Conservation (phyloP, 2,113 vertebrate genomes). For the Sphyrna mokarran region DNA sequence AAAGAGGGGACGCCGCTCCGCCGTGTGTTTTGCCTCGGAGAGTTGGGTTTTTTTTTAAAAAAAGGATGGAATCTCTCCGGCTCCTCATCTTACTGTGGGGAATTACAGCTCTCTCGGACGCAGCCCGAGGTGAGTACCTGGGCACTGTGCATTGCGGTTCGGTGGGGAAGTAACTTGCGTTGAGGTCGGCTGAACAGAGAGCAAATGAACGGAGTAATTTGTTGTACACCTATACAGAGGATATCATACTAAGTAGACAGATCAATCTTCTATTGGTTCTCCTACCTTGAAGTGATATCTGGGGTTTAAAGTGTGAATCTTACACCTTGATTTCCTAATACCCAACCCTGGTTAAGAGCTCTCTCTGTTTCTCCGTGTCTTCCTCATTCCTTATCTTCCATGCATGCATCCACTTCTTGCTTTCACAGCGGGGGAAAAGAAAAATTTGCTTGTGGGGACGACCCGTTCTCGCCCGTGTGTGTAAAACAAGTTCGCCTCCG, state of each 20-base stretch:
- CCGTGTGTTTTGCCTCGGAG: background rate
- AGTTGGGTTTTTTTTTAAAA: too few relatives aligned
- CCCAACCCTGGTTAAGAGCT: background rate
- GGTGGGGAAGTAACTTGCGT: background rate
- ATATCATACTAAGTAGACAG: background rate
- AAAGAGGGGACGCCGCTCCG: background rate
- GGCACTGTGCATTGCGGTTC: accelerated
- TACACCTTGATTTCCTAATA: background rate
- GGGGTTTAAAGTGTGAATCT: background rate
- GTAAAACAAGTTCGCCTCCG: conserved; percentile 44
- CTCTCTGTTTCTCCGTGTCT: background rate
- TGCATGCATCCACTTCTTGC: background rate
- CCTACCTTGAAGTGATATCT: conserved; percentile 41
- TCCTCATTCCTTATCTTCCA: background rate
- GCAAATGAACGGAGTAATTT: background rate
- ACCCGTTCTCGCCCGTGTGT: background rate
- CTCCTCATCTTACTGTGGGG: conserved; percentile 61
- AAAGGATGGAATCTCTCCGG: conserved; percentile 65
- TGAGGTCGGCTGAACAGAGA: background rate
- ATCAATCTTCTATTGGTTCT: background rate
- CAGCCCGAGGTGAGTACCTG: conserved; percentile 67
- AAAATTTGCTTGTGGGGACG: background rate
- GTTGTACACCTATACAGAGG: background rate
- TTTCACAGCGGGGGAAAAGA: background rate
- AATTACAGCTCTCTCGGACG: conserved; percentile 59